These are phyloP conservation scores for Pollenia amentaria DNA, from an alignment of 2,888 invertebrate genomes.

Conservation along the genomic window DNA sequence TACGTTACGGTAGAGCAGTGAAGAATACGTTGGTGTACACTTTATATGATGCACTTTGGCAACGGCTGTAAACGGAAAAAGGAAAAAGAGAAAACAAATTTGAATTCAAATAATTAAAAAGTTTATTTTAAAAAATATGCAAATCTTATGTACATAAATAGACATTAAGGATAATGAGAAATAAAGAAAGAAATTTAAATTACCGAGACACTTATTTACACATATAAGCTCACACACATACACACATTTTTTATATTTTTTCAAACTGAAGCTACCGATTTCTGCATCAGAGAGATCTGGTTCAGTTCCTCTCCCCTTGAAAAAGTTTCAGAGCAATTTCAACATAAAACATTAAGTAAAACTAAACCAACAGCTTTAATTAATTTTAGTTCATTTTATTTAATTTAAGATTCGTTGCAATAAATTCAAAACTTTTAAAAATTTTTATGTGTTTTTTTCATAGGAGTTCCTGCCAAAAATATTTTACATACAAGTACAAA, in stretches of 20 bases:
- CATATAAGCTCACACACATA: too few relatives aligned
- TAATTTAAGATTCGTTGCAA: background rate
- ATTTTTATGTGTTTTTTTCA: constrained; percentile 1
- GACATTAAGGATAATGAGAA: too few relatives aligned
- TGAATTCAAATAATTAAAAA: constrained; percentile 32
- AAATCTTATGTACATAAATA: background rate
- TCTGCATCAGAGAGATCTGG: too few relatives aligned
- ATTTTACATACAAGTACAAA: background rate
- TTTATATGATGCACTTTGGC: background rate
- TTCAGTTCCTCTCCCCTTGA: too few relatives aligned
- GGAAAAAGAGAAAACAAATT: background rate
- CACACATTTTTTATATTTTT: too few relatives aligned
- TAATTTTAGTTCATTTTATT: constrained; percentile 41
- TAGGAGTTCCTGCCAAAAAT: constrained; percentile 57
- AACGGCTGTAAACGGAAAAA: constrained; percentile 32
- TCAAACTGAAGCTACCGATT: too few relatives aligned
- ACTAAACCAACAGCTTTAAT: background rate
- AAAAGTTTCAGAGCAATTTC: too few relatives aligned
- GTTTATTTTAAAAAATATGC: constrained; percentile 19
- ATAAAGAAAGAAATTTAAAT: too few relatives aligned
- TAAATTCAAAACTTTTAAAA: constrained; percentile 27
- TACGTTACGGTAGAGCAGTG: background rate
- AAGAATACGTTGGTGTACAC: background rate
- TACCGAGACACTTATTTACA: too few relatives aligned
- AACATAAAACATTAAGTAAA: background rate